A percentile compares a stretch with the other conserved stretches of the same genome.
These are phyloP conservation scores for Onychostruthus taczanowskii DNA, from an alignment of 2,113 vertebrate genomes.

Conservation along the genomic window DNA sequence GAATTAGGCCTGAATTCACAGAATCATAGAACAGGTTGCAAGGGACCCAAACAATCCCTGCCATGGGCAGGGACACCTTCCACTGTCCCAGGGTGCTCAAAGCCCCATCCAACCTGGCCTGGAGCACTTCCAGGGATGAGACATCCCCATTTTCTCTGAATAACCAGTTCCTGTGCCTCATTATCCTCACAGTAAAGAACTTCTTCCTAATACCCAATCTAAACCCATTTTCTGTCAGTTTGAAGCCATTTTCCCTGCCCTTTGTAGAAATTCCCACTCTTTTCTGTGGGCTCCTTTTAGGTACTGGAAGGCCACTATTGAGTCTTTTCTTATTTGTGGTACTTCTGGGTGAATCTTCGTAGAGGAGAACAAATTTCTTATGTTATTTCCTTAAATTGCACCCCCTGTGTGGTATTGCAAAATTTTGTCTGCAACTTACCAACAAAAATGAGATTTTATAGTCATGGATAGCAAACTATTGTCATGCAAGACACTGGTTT, in stretches of 20 bases:
- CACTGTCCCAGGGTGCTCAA: rapidly evolving
- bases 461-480: neutral
- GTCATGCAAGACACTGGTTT: neutral
- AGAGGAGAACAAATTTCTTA: neutral
- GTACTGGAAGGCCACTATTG: neutral
- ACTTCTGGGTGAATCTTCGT: neutral
- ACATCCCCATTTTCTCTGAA: neutral
- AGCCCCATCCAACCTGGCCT: neutral
- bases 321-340: neutral
- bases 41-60: neutral
- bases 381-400: neutral
- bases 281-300: neutral
- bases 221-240: neutral
- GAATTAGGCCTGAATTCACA: neutral
- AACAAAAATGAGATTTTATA: neutral
- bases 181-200: neutral
- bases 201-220: neutral
- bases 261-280: neutral
- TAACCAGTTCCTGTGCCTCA: neutral
- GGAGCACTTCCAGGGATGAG: neutral
- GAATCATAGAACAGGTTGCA: neutral
- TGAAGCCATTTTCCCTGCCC: neutral
- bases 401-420: neutral
- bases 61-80: neutral
- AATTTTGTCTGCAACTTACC: neutral